Percentiles rank a stretch among this genome's conserved stretches.
Evolutionary conservation across 2,888 invertebrate species (phyloP).

Genomic region (Archaeoteleia sp.): DNA sequence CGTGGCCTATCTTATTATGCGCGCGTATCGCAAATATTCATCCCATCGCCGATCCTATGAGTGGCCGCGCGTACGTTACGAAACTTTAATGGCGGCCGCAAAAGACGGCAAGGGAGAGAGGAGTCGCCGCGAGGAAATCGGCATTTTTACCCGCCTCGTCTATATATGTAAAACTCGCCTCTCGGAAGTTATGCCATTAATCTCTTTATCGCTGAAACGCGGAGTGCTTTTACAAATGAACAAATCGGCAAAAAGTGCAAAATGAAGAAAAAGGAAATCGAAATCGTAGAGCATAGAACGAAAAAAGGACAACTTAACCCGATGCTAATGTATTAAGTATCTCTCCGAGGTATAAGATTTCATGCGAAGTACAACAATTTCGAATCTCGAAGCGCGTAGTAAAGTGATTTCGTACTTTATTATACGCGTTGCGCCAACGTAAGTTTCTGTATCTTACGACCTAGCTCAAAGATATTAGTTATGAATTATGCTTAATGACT

Average conservation of each 20-base stretch:
- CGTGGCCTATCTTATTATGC: slow-evolving; percentile 57
- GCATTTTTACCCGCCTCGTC: slow-evolving; percentile 19
- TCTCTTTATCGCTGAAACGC: slow-evolving; percentile 47
- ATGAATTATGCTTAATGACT: no score
- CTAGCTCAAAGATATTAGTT: slow-evolving; percentile 17
- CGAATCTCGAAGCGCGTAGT: not conserved
- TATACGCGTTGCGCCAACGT: slow-evolving; percentile 5
- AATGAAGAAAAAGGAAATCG: slow-evolving; percentile 1
- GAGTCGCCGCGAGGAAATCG: slow-evolving; percentile 44
- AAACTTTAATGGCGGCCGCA: slow-evolving; percentile 34
- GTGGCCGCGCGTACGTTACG: slow-evolving; percentile 18
- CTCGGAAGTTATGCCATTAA: slow-evolving; percentile 42
- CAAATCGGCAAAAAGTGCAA: slow-evolving; percentile 27
- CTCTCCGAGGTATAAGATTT: not conserved
- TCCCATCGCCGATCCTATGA: slow-evolving; percentile 29
- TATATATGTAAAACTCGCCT: slow-evolving; percentile 35
- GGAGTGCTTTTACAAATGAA: slow-evolving; percentile 41
- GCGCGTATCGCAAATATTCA: slow-evolving; percentile 53
- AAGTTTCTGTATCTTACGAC: no score
- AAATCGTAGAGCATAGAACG: slow-evolving; percentile 1
- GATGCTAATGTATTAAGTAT: slow-evolving; percentile 19
- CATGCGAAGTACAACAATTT: not conserved
- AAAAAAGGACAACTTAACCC: slow-evolving; percentile 1
- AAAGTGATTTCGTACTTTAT: slow-evolving; percentile 13
- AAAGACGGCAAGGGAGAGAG: slow-evolving; percentile 5